Evolutionary conservation across 1,140 invertebrate genomes (phyloP), one percentile per base, ranked within the genome.

Genomic region (Drosophila nigromelanica): DNA sequence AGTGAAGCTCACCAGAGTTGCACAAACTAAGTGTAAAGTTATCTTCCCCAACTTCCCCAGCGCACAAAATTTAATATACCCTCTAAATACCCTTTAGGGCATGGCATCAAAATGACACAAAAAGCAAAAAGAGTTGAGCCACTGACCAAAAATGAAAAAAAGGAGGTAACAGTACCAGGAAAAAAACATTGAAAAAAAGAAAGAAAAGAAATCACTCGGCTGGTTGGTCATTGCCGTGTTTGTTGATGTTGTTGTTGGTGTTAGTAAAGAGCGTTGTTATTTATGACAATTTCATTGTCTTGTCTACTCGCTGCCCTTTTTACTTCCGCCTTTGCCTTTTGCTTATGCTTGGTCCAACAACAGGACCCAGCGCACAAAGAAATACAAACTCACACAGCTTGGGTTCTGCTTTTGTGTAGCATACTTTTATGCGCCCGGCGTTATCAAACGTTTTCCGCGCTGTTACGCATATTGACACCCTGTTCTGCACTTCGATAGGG

Each of bases 221-320:
- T 78, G 77, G 70, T 87, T 81, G 78, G 51, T 61, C 61, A 66
- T 45, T 54, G 5, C 33, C 54, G 54, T 63, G 48, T 40, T 40
- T 68, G 35, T 37, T 79, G 40, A 37, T 72, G 43, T 70, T 69
- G 55, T 27, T 66, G 59, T 55, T 82, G 79, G 66, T 78, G 82
- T 71, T 80, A 70, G 47, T 69, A 63, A 71, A 73, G 73, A 74
- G 79, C 81, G 64, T 79, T 87, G 75, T 89, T 87, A 87, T 87
- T 87, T 87, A 87, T 87, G 82, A 89, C 78, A 87, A 89, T 87
- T 87, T 87, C 82, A 87, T 87, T 87, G 82, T 87, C 82, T 87
- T 87, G 83, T 89, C 82, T 80, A 62, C 83, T 82, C 63, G 79
- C 83, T 89, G 78, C 72, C 79, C 68, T 89, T 87, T 89, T 86